phyloP scores from a whole-genome alignment of 1,140 invertebrate species.

The Heliothis virescens region DNA sequence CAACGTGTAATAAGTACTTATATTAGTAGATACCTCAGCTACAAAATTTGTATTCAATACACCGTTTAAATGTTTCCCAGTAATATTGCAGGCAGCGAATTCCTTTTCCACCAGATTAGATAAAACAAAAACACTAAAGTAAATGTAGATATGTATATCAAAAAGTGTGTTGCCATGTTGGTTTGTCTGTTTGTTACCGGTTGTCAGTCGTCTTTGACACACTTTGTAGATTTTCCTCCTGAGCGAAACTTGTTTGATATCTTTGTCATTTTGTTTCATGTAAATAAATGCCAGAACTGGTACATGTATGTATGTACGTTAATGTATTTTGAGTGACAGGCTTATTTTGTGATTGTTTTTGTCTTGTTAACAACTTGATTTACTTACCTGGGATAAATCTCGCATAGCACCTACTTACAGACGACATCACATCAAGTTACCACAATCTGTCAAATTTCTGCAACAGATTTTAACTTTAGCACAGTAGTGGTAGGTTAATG shows the following conservation, averaged over 20 bases:
- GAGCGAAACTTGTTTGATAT: not conserved
- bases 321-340: no score
- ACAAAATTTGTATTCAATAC: not conserved
- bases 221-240: not conserved
- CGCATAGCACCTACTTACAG: no score
- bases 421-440: no score
- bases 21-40: not conserved
- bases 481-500: no score
- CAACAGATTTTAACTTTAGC: no score
- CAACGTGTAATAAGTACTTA: not conserved
- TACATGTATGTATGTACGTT: not conserved
- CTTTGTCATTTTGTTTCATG: not conserved
- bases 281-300: not conserved
- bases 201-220: constrained; percentile 3
- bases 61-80: not conserved
- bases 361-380: no score
- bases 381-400: no score
- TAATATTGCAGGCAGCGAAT: not conserved
- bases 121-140: not conserved
- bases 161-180: no score
- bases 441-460: no score
- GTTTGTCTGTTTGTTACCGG: no score
- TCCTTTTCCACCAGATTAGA: not conserved
- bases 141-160: no score
- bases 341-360: no score